Base-by-base conservation (phyloP, 1,140 invertebrate genomes). In the Procambarus virginalis region DNA sequence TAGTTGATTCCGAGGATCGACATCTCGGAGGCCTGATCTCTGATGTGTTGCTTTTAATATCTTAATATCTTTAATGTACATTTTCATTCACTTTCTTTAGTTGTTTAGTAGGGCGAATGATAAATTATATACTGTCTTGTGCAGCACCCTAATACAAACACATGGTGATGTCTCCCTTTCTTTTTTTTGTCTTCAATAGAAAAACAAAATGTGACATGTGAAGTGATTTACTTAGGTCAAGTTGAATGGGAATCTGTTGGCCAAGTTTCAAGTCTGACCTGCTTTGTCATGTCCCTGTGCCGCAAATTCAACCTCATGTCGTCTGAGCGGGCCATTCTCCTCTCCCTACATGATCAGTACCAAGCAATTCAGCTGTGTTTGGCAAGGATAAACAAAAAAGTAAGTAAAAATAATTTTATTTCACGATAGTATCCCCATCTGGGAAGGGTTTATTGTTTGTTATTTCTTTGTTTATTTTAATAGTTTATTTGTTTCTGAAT, bases 351-450 rank as follows among this genome's bases (percentile, higher is more conserved):
- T 10, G 91, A 91, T 70, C 91, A 91, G 86, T 89, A 89, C 45
- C 91, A 91, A 68, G 91, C 83, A 34, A 85, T 91, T 6, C 91
- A 89, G 46, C 70, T 91, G 14, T 91, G 91, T 45, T 60, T 91
- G n/a, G 91, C 91, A 14, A 51, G 87, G 12, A 80, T 68, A 46
- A 91, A 91, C 70, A 91, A 89, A 48, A 82, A 84, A 34, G 91
- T 91, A 17, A 78, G 87, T 8, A 8, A 55, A 8, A 5, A 55
- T 55, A 55, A 9, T 55, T 5, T 8, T 55, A 55, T 55, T 2
- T 3, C 12, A 55, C 34, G 34, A 34, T 34, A 34, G 34, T 34
- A 34, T 34, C 34, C 34, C 34, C 34, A 34, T 34, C 34, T 34
- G 34, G 34, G 34, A 34, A 34, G 34, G 34, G 34, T 34, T 34